Evolutionary conservation across 2,113 vertebrate species (phyloP), one percentile per base, ranked within the genome.

Genomic region (Grus americana): DNA sequence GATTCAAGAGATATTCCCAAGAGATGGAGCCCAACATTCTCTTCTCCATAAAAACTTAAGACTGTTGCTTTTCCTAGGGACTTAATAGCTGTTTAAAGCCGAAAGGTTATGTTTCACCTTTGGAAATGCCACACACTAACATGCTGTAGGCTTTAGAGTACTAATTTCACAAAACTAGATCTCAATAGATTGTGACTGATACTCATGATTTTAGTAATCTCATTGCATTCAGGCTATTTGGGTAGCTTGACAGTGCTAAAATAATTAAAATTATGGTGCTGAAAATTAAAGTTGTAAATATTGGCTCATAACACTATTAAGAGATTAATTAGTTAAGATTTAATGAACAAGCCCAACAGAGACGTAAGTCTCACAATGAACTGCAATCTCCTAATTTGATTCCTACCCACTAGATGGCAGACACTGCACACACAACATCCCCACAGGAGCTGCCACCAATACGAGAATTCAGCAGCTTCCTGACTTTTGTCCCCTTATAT

Each of bases 351-450:
- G 34, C 1, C 54, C 30, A 16, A 34, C 38, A 30, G 3, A 22
- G 21, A 27, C 50, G 14, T 11, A 26, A 24, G 11, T 7, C 11
- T 11, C 52, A 29, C 11, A 57, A 22, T 1, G 6, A 70, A 82
- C 1, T 19, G 3, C 58, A 71, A 61, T n/a, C 6, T 23, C 27
- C 8, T 29, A 22, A 74, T 74, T 67, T 74, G 40, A 70, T 5
- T 78, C 8, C 10, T 73, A 14, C 10, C 88, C 94, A 75, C 91
- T 58, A 95, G 96, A 73, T 87, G 94, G 88, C 92, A 96, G 78
- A 59, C 65, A 63, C 4, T 30, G 36, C 50, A 38, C 29, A 72
- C 0, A 0, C 6, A 27, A 59, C 16, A 11, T 23, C 9, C 13
- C 7, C 6, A 19, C 4, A 27, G 1, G 2, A 38, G 11, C 27